These are phyloP conservation scores for Glossosoma conforme DNA, from an alignment of 1,140 invertebrate genomes.

Conservation along the genomic window DNA sequence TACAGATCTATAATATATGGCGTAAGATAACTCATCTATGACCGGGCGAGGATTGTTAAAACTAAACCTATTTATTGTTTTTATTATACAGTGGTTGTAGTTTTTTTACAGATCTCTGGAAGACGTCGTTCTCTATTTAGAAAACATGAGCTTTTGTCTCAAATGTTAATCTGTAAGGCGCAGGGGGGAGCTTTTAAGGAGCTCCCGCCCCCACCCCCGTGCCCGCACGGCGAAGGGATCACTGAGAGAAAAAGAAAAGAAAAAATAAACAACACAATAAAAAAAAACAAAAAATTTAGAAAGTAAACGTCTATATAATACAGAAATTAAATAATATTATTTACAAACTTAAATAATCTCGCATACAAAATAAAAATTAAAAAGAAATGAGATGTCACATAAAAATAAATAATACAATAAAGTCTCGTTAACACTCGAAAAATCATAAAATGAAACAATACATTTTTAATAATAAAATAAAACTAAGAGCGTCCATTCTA, in stretches of 20 bases:
- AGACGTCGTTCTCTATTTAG: too few relatives aligned
- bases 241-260: conserved; percentile 18
- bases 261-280: conserved; percentile 22
- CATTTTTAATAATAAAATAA: too few relatives aligned
- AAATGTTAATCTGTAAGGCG: neutral
- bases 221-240: conserved; percentile 3
- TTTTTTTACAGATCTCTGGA: too few relatives aligned
- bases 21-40: too few relatives aligned
- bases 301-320: conserved; percentile 30
- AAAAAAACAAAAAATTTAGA: conserved; percentile 31
- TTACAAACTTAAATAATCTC: conserved; percentile 30
- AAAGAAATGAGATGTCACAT: conserved; percentile 30
- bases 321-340: conserved; percentile 29
- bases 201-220: neutral
- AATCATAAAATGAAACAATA: conserved; percentile 12
- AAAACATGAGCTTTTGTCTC: too few relatives aligned
- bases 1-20: too few relatives aligned
- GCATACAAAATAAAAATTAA: conserved; percentile 25
- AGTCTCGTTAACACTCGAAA: conserved; percentile 12
- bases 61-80: too few relatives aligned
- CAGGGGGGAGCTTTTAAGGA: neutral
- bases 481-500: too few relatives aligned
- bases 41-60: too few relatives aligned
- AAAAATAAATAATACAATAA: conserved; percentile 32
- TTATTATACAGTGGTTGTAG: too few relatives aligned